phyloP scores from a whole-genome alignment of 2,797 vertebrate genomes.

The Amphiprion clarkii region DNA sequence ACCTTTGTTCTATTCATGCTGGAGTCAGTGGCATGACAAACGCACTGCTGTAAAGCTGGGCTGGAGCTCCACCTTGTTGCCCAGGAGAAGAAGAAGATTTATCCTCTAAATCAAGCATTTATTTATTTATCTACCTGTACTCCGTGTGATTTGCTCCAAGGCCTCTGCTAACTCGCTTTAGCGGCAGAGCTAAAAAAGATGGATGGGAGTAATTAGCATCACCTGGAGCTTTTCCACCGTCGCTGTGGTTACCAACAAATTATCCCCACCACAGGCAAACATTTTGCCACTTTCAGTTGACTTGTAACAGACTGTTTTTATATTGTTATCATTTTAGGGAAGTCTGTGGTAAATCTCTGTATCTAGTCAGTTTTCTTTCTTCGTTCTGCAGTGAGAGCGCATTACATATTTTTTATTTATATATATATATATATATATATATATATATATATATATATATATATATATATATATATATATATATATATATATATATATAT shows the following conservation, averaged over 20 bases:
- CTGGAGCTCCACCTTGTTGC: background rate
- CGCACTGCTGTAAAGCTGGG: background rate
- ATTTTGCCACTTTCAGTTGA: no score
- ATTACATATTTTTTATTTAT: no score
- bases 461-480: no score
- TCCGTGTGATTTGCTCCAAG: conserved; percentile 41
- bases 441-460: no score
- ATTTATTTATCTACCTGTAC: conserved; percentile 60
- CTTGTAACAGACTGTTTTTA: no score
- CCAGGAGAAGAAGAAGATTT: conserved; percentile 37
- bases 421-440: no score
- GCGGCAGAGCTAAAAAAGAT: conserved; percentile 57
- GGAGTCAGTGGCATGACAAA: conserved; percentile 14
- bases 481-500: no score
- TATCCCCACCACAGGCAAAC: background rate
- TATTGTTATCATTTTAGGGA: no score
- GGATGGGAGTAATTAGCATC: conserved; percentile 64
- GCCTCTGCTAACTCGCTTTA: conserved; percentile 51
- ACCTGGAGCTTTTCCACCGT: conserved; percentile 52
- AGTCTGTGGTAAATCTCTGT: no score
- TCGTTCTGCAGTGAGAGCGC: no score
- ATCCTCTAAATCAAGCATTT: conserved; percentile 38
- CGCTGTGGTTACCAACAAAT: conserved; percentile 37
- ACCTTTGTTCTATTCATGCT: background rate
- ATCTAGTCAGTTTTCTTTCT: no score